Evolutionary conservation across 2,888 invertebrate genomes (phyloP).

Genomic region (Uropetala carovei): DNA sequence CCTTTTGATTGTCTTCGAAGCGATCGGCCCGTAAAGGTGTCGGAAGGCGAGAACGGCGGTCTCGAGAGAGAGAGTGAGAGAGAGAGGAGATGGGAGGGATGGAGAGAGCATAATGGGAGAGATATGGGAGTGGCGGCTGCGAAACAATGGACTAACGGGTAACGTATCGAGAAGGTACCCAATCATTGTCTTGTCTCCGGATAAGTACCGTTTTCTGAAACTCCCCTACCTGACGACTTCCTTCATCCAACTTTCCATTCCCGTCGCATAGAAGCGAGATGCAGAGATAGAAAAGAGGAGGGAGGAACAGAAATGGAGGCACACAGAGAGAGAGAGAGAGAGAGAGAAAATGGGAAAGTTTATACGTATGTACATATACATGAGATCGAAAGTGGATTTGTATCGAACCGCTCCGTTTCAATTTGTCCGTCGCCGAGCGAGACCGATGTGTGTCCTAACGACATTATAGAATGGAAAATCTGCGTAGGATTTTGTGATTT

Average conservation of each 20-base stretch:
- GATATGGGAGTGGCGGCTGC: background rate
- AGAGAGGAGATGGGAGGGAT: background rate
- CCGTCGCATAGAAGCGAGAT: background rate
- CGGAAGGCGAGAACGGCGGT: background rate
- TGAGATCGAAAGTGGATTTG: slow-evolving; percentile 51
- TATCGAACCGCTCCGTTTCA: slow-evolving; percentile 39
- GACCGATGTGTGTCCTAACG: too few relatives aligned
- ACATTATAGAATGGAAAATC: too few relatives aligned
- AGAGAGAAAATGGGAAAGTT: background rate
- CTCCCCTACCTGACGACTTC: slow-evolving; percentile 2
- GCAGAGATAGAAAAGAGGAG: background rate
- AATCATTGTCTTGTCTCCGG: slow-evolving; percentile 52
- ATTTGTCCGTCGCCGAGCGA: slow-evolving; percentile 27
- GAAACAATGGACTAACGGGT: slow-evolving; percentile 57
- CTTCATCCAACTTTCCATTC: slow-evolving; percentile 25
- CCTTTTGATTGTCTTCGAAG: background rate
- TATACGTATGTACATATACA: slow-evolving; percentile 33
- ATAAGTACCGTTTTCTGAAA: slow-evolving; percentile 41
- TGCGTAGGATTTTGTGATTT: too few relatives aligned
- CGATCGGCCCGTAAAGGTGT: background rate
- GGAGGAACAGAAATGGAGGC: background rate
- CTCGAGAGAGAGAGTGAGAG: background rate
- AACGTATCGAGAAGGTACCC: background rate
- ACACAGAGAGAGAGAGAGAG: background rate
- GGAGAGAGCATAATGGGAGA: background rate